Conservation (phyloP, 2,113 vertebrate species). For the Miniopterus natalensis region DNA sequence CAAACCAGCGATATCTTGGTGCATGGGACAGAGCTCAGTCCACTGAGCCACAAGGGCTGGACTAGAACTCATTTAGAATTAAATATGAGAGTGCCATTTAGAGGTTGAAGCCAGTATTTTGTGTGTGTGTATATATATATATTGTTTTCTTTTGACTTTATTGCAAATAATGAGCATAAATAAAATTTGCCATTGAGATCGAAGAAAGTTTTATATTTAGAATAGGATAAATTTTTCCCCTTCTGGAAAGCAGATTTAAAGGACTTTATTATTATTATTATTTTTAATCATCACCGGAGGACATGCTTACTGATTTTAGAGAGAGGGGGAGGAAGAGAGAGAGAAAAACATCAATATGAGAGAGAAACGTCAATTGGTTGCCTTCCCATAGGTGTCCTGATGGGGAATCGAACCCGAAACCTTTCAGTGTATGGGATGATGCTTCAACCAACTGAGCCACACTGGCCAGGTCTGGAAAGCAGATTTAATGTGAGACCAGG, state of each 20-base stretch:
- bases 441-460: background rate
- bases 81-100: background rate
- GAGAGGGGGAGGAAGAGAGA: background rate
- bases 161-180: background rate
- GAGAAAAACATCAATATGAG: background rate
- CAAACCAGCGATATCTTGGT: too few species aligned
- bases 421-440: background rate
- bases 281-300: background rate
- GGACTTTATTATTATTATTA: background rate
- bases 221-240: background rate
- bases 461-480: background rate
- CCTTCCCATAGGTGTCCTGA: background rate
- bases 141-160: slow-evolving; percentile 32
- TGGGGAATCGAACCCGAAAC: background rate
- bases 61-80: background rate
- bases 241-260: background rate
- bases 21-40: too few species aligned
- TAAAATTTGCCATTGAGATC: slow-evolving; percentile 28
- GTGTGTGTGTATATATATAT: too few species aligned
- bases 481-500: slow-evolving; percentile 19
- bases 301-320: background rate
- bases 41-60: too few species aligned
- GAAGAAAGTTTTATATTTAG: slow-evolving; percentile 46
- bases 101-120: background rate
- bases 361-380: background rate